A percentile compares a stretch with the other conserved stretches of the same genome.
Conservation (phyloP, 1,140 invertebrate genomes). For the Drosophila novamexicana region DNA sequence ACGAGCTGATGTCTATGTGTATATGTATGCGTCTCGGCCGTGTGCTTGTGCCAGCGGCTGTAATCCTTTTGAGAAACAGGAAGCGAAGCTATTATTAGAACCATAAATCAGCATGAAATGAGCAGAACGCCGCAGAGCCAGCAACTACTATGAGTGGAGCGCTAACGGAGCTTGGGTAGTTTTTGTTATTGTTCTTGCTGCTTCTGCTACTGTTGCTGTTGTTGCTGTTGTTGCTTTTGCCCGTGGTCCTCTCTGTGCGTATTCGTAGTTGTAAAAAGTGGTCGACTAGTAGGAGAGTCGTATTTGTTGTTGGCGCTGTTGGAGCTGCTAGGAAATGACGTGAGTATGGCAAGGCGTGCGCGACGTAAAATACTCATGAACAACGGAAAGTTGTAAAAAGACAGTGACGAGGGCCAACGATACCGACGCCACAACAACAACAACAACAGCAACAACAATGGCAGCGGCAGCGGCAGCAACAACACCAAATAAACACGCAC, state of each 20-base stretch:
- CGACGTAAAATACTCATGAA: conserved; percentile 53
- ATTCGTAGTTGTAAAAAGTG: conserved; percentile 45
- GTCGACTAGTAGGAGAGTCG: conserved; percentile 46
- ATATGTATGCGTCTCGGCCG: conserved; percentile 23
- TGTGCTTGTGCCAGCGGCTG: conserved; percentile 45
- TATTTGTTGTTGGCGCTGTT: conserved; percentile 46
- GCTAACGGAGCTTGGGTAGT: conserved; percentile 39
- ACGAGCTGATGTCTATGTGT: conserved; percentile 30
- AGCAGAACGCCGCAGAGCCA: conserved; percentile 69
- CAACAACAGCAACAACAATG: conserved; percentile 17
- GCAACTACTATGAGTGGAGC: conserved; percentile 35
- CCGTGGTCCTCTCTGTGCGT: conserved; percentile 53
- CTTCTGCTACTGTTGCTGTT: conserved; percentile 17
- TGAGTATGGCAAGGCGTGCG: conserved; percentile 53
- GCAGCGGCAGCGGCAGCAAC: conserved; percentile 5
- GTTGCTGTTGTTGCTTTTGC: conserved; percentile 28
- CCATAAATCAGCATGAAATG: conserved; percentile 84
- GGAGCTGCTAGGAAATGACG: conserved; percentile 65
- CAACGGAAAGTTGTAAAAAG: conserved; percentile 52
- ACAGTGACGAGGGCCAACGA: conserved; percentile 40
- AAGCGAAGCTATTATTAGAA: conserved; percentile 84
- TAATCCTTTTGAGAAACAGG: conserved; percentile 78
- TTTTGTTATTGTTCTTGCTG: conserved; percentile 26
- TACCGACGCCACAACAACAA: conserved; percentile 15
- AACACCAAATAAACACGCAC: conserved; percentile 32